These are phyloP conservation scores for Budorcas taxicolor DNA, from an alignment of 2,113 vertebrate genomes.

Conservation along the genomic window DNA sequence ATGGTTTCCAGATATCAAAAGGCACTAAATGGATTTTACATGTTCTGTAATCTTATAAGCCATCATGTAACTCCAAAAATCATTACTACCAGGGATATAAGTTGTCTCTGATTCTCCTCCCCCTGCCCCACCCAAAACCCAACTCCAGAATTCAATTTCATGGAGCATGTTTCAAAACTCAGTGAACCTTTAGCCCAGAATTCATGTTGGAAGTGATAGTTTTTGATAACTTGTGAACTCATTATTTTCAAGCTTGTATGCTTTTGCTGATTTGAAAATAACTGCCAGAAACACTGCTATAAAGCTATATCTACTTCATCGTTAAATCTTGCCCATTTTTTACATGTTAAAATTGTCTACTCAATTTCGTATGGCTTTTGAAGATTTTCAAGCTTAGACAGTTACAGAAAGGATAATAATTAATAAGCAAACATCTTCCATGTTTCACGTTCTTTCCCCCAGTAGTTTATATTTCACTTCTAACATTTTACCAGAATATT, in stretches of 20 bases:
- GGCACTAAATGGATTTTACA: neutral
- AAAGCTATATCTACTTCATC: neutral
- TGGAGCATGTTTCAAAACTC: neutral
- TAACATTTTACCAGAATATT: neutral
- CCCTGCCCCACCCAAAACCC: neutral
- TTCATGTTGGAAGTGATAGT: neutral
- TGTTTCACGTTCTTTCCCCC: neutral
- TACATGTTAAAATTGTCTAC: neutral
- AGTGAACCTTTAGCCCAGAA: conserved; percentile 16
- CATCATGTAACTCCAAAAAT: neutral
- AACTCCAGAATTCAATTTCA: conserved; percentile 19
- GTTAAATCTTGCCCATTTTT: neutral
- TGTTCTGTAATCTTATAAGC: neutral
- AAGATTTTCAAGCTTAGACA: neutral
- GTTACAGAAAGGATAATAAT: neutral
- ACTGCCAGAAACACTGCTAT: neutral
- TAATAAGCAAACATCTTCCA: neutral
- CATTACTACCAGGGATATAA: neutral
- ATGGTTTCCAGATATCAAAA: neutral
- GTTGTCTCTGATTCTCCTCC: neutral
- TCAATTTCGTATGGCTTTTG: neutral
- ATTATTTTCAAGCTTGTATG: neutral
- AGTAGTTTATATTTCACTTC: neutral
- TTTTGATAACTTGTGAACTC: neutral
- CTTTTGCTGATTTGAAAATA: conserved; percentile 5